Base-by-base conservation (phyloP, 1,140 invertebrate species). In the Drosophila sp. region DNA sequence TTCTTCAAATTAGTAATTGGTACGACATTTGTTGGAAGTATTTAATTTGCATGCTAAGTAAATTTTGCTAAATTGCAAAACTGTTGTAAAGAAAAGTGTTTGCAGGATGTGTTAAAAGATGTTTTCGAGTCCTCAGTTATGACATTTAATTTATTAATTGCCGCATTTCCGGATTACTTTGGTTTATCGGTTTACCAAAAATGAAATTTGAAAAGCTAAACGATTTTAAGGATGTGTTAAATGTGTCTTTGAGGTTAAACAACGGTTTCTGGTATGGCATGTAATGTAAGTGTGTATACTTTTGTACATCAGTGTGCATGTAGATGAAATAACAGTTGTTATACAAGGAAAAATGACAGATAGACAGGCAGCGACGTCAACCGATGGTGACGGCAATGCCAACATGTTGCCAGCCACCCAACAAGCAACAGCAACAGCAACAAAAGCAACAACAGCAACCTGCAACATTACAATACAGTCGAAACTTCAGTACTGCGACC, bases 341-440 rank as follows among this genome's bases (percentile, higher is more conserved):
- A 48, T 64, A 70, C 56, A 70, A 50, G 69, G 74, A 59, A 72
- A 87, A 81, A 73, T 81, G 78, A 86, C 81, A 84, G 70, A 74
- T 64, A 66, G 61, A 71, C 61, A 65, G 54, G 53, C 69, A 66
- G 56, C 50, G 51, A 74, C 51, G 36, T 56, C 64, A 67, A 32
- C 45, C 32, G 46, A 58, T 40, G 53, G 43, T 53, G 57, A 53
- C 45, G 29, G 58, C 75, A 54, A 74, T 71, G 77, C 64, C 72
- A 77, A 80, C 77, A 80, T 80, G 73, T 66, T 80, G 53, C 74
- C 65, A 48, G 63, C 27, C 54, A 56, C 16, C 25, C 21, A 32
- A 45, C 43, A 43, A 50, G 25, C 21, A 46, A 38, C 61, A 43
- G 13, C 36, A 61, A 43, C 27, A 50, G 13, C 43, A 29, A 56